Base-by-base conservation (phyloP, 1,140 invertebrate species). In the Zaprionus kolodkinae region DNA sequence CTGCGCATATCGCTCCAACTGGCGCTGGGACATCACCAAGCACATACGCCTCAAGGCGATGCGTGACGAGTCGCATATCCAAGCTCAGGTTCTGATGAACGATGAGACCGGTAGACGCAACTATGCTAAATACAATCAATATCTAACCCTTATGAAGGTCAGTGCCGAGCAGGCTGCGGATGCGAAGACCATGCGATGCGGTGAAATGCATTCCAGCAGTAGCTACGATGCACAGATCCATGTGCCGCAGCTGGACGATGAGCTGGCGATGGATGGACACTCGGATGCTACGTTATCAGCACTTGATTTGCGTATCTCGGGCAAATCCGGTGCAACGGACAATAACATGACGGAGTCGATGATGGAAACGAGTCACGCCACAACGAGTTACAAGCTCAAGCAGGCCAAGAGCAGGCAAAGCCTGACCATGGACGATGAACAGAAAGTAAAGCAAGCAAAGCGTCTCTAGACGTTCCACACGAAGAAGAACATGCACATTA, bases 11-110 rank as follows among this genome's bases (percentile, higher is more conserved):
- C 95, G 97, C 73, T 98, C 97, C 15, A 98, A 98, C 93, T 98
- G 97, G 97, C 95, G 97, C 76, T 98, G 97, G 97, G 97, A 98
- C 93, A 98, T 99, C 65, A 98, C 97, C 54, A 99, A 98, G 93
- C 98, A 99, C 92, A 98, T 99, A 67, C 96, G 97, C 89, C 93
- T 98, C 72, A 98, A 97, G 94, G 95, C 96, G 7, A 95, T 96
- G 30, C 94, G 96, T 71, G 97, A 98, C 93, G 94, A 95, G 66
- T 95, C 95, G 21, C 96, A 98, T 92, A 94, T 94, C 68, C 94
- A 94, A 56, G 95, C 96, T 11, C 95, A 96, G 92, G 96, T 98
- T 56, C 93, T 98, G 62, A 96, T 98, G 94, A 98, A 97, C 48
- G 97, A 98, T 91, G 97, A 98, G 93, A 97, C 97, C 27, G 97